Percentiles rank a stretch among this genome's conserved stretches.
phyloP scores from a whole-genome alignment of 2,113 vertebrate genomes.

The Ovis canadensis region DNA sequence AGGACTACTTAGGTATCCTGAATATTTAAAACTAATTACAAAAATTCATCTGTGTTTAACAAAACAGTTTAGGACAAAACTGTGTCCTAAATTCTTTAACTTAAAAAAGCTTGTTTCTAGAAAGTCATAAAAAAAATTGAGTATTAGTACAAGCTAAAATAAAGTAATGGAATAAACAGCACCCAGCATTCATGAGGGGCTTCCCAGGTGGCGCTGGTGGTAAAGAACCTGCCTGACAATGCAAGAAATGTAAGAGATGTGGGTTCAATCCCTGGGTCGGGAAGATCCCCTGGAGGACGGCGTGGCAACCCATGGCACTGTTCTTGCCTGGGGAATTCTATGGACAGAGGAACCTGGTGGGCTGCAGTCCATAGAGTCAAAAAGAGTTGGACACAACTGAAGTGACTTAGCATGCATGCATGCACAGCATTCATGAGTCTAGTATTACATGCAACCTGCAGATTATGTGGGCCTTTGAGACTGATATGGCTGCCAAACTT shows the following conservation, averaged over 20 bases:
- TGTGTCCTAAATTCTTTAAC: not conserved
- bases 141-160: not conserved
- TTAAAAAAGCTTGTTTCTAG: constrained; percentile 15
- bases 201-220: not conserved
- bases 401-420: not conserved
- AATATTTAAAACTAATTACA: not conserved
- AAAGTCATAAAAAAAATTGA: not conserved
- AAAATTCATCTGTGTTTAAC: not conserved
- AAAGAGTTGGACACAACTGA: not conserved
- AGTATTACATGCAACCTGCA: not conserved
- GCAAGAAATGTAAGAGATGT: not conserved
- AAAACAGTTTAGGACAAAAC: not conserved
- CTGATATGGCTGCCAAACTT: not conserved
- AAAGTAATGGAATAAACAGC: not conserved
- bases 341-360: not conserved
- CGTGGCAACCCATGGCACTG: not conserved
- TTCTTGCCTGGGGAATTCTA: not conserved
- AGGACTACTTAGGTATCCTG: not conserved
- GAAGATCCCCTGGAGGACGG: not conserved
- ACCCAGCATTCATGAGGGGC: not conserved
- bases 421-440: not conserved
- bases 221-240: not conserved
- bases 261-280: not conserved
- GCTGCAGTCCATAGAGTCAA: not conserved
- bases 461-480: not conserved